Conservation (phyloP, 53 echinoderm and acorn worm species). For the Zoroaster sp. region DNA sequence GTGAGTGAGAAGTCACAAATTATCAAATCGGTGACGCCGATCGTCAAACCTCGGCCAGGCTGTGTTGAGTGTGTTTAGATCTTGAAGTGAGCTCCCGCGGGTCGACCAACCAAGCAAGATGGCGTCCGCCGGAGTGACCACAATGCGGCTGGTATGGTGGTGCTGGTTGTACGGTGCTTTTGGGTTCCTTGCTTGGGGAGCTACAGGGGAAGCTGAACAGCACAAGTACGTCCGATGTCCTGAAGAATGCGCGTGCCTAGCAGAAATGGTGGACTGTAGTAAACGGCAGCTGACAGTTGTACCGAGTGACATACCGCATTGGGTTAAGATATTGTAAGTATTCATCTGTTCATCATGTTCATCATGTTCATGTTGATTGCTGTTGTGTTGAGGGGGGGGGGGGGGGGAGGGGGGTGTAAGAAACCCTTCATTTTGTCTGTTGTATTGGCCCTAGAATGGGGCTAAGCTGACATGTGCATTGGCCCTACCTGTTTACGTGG, state of each 20-base stretch:
- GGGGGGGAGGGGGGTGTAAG: too few species aligned
- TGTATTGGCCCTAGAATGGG: too few species aligned
- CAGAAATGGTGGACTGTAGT: conserved; percentile 75
- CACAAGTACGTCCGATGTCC: conserved; percentile 68
- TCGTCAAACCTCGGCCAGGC: not conserved
- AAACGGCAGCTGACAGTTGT: conserved; percentile 64
- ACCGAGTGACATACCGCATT: conserved; percentile 66
- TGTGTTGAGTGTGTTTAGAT: not conserved
- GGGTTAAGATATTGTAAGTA: conserved; percentile 82
- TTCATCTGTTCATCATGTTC: not conserved
- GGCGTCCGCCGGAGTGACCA: conserved; percentile 32
- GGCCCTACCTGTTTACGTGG: too few species aligned
- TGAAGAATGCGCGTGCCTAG: conserved; percentile 69
- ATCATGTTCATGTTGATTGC: too few species aligned
- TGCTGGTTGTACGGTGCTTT: conserved; percentile 6
- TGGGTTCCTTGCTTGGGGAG: not conserved
- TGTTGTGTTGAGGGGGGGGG: too few species aligned
- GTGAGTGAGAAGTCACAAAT: conserved; percentile 25
- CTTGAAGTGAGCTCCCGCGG: not conserved
- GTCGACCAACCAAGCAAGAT: conserved; percentile 10
- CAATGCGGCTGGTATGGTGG: not conserved
- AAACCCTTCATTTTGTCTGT: too few species aligned
- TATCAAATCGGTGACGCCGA: not conserved
- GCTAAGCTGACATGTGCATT: too few species aligned
- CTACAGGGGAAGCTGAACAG: not conserved